Percentiles rank a stretch among this genome's conserved stretches.
Conservation (phyloP, 1,140 invertebrate genomes). For the Lepidurus couesii region DNA sequence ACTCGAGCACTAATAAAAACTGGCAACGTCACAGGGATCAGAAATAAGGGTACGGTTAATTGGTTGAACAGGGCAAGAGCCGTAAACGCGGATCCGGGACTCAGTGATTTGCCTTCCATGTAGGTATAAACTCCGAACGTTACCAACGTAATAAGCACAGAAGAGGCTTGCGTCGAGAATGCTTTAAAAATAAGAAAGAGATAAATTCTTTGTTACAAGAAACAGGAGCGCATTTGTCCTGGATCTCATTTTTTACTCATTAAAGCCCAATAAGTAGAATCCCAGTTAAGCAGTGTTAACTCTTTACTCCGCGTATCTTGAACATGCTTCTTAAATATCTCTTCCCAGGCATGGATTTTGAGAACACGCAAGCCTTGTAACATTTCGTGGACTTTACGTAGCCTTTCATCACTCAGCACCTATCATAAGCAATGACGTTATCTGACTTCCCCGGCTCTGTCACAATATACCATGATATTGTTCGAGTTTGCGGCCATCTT, state of each 20-base stretch:
- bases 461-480: constrained; percentile 54
- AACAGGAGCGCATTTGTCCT: too few species aligned
- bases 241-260: constrained; percentile 54
- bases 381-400: constrained; percentile 69
- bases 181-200: constrained; percentile 46
- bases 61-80: constrained; percentile 73
- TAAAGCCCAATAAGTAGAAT: constrained; percentile 65
- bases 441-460: constrained; percentile 17
- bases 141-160: constrained; percentile 63
- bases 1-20: constrained; percentile 63
- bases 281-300: constrained; percentile 62
- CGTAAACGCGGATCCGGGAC: constrained; percentile 64
- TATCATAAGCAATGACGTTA: constrained; percentile 40
- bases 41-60: constrained; percentile 67
- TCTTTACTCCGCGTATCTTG: constrained; percentile 60
- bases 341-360: constrained; percentile 77
- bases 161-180: constrained; percentile 66
- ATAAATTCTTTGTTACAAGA: too few species aligned
- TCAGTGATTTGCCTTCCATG: constrained; percentile 49
- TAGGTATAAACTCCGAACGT: constrained; percentile 62
- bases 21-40: constrained; percentile 69
- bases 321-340: constrained; percentile 62
- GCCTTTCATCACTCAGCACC: constrained; percentile 64
- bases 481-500: constrained; percentile 64
- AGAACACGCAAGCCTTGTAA: constrained; percentile 73